Base-by-base conservation (phyloP, 2,888 invertebrate species). In the Abrostola triplasia region DNA sequence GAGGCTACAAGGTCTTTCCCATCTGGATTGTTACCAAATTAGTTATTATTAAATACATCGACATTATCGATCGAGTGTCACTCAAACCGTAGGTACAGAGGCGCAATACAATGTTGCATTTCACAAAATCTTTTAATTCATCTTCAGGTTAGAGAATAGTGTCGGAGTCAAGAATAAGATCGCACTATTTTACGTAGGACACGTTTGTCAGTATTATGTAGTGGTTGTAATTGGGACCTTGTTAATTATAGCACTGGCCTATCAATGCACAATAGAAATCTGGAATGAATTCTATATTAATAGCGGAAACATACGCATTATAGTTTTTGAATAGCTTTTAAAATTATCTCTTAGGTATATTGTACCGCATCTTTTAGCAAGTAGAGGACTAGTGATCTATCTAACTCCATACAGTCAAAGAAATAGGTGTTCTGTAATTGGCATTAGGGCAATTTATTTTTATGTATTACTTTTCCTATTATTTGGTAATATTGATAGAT, bases 191-290 rank as follows among this genome's bases (percentile, higher is more conserved):
- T 72, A 70, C 52, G 66, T 79, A 74, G 68, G 41, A 70, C 71
- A 59, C 40, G 47, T 72, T 78, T 72, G 61, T 79, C 78, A 79
- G 78, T 79, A 79, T 79, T 79, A 79, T 70, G 70, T 79, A 78
- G 79, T 64, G 74, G 77, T 76, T 79, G 68, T 77, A 60, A 67
- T 60, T 67, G 64, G 64, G 74, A 79, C 67, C 77, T 76, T 71
- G 58, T 69, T 75, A 59, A 70, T 40, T 70, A 56, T 70, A 71
- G 76, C 71, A 73, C 73, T 64, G 67, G 76, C 64, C 63, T 71
- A 71, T 69, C 37, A 61, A 73, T 69, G 66, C 76, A 76, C 76
- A 42, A 76, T 76, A 76, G 55, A 55, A 36, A 73, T 64, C 53
- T 55, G 9, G 12, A 35, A 56, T 54, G 47, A 24, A 73, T 56